Evolutionary conservation across 2,888 invertebrate genomes (phyloP), one percentile per base, ranked within the genome.

Genomic region (Zygaena filipendulae): DNA sequence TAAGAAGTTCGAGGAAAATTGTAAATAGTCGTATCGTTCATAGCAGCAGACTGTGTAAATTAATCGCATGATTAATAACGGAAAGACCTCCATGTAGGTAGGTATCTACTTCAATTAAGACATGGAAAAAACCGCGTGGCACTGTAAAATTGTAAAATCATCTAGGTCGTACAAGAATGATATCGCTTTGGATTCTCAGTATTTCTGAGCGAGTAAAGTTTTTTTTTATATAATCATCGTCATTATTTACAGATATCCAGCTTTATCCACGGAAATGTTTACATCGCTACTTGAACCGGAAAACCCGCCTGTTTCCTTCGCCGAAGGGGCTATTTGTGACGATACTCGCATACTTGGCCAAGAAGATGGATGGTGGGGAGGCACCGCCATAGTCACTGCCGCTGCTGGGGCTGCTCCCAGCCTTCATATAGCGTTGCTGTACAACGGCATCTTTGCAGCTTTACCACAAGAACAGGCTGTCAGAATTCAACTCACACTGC

Each of bases 371-470:
- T 45, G 92, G 91, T 48, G 94, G 92, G 93, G 92, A 2, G 95
- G 92, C 2, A 93, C 93, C 0, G 94, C 93, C 1, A 87, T 93
- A 16, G 88, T 95, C 1, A 91, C 92, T 0, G 90, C 90, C 0
- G 89, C 87, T 1, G 88, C 90, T 7, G 87, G 91, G 0, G 86
- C 90, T 2, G 87, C 90, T 0, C 91, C 93, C 0, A 90, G 90
- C 18, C 84, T 94, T 33, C 91, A 93, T 56, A 61, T 93, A 20
- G 90, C 91, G 0, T 64, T 93, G 3, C 84, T 92, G 0, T 92
- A 92, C 58, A 92, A 92, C 48, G 93, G 94, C 6, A 81, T 93
- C 2, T 91, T 93, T 43, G 74, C 84, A 1, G 71, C 84, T 0
- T 85, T 88, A 30, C 75, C 82, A 1, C 59, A 79, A 13, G 86